Conservation (phyloP, 2,113 vertebrate genomes). For the Prochilodus magdalenae region DNA sequence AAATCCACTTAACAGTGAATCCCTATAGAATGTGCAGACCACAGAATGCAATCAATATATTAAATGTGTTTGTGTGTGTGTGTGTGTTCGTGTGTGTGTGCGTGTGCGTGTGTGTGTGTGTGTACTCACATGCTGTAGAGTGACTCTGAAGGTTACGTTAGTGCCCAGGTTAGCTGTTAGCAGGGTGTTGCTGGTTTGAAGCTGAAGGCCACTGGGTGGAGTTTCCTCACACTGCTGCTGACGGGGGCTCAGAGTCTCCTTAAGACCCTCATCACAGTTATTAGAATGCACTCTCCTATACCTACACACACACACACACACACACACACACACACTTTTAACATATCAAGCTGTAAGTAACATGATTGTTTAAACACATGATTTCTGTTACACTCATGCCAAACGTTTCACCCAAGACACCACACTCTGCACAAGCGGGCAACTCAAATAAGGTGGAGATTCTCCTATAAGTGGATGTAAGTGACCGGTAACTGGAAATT, state of each 20-base stretch:
- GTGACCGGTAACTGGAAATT: no score
- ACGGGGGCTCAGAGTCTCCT: slow-evolving; percentile 85
- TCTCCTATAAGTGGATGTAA: no score
- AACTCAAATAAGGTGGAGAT: no score
- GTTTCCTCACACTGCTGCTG: slow-evolving; percentile 85
- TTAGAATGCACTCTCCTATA: slow-evolving; percentile 94
- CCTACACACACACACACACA: slow-evolving; percentile 67
- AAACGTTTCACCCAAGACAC: no score
- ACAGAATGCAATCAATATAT: no score
- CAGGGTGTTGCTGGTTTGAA: slow-evolving; percentile 84
- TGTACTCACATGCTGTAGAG: slow-evolving; percentile 86
- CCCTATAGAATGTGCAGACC: no score
- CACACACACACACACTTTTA: background rate
- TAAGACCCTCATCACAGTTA: slow-evolving; percentile 89
- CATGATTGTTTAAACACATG: no score
- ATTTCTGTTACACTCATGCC: no score
- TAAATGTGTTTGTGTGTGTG: slow-evolving; percentile 17
- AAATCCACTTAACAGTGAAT: no score
- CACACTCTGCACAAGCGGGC: no score
- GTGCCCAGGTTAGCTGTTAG: slow-evolving; percentile 82
- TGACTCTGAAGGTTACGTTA: slow-evolving; percentile 91
- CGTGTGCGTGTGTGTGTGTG: slow-evolving; percentile 7
- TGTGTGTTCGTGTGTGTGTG: slow-evolving; percentile 10
- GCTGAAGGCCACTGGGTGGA: slow-evolving; percentile 85
- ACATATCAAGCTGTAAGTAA: no score